phyloP scores from a whole-genome alignment of 2,797 vertebrate species.

The Malurus leucopterus region DNA sequence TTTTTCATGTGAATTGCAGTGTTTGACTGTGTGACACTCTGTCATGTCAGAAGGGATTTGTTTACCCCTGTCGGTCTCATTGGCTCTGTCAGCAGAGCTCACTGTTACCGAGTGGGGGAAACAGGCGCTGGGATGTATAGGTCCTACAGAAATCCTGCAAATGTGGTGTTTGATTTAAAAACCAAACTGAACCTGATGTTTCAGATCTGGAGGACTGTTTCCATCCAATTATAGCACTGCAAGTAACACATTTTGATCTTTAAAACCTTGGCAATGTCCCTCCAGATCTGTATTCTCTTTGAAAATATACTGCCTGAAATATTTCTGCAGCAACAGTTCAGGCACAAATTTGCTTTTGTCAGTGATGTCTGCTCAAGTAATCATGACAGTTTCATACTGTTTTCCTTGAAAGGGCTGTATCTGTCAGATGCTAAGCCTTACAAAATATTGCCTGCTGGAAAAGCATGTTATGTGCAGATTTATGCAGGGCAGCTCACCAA shows the following conservation, averaged over 20 bases:
- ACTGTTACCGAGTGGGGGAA: neutral
- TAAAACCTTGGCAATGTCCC: slow-evolving; percentile 43
- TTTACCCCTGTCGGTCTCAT: neutral
- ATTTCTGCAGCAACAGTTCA: slow-evolving; percentile 38
- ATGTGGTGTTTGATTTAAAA: slow-evolving; percentile 44
- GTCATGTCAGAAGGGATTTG: slow-evolving; percentile 31
- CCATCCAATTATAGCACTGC: slow-evolving; percentile 41
- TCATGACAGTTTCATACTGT: slow-evolving; percentile 51
- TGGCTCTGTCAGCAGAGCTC: slow-evolving; percentile 49
- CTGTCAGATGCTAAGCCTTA: slow-evolving; percentile 42
- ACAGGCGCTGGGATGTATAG: neutral
- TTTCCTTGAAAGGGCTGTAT: slow-evolving; percentile 54
- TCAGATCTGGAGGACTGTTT: slow-evolving; percentile 52
- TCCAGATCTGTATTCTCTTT: slow-evolving; percentile 52
- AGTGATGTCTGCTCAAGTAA: slow-evolving; percentile 43
- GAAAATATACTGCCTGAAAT: slow-evolving; percentile 45
- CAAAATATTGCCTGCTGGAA: slow-evolving; percentile 49
- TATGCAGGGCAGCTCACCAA: slow-evolving; percentile 42
- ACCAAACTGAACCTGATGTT: slow-evolving; percentile 39
- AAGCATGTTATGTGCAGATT: slow-evolving; percentile 23
- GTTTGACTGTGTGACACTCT: slow-evolving; percentile 8
- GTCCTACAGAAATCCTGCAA: slow-evolving; percentile 33
- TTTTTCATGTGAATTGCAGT: neutral
- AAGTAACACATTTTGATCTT: slow-evolving; percentile 56
- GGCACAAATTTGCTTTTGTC: slow-evolving; percentile 51